Evolutionary conservation across 2,797 vertebrate species (phyloP).

Genomic region (Sarcophilus harrisii): DNA sequence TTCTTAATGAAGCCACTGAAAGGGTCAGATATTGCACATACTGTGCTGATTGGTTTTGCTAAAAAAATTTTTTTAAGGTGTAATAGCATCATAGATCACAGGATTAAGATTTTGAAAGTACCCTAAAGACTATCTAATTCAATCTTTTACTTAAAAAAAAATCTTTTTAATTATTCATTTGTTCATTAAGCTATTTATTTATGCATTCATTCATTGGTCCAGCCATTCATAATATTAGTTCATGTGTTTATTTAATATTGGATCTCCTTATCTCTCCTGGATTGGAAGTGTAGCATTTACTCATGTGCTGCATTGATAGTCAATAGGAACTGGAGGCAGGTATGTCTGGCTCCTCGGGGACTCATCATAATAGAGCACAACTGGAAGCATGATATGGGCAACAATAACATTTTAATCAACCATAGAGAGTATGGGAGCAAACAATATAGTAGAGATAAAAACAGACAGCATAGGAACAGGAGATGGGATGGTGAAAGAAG

Average conservation of each 20-base stretch:
- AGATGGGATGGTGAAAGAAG: neutral
- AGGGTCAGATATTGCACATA: neutral
- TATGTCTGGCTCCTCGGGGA: neutral
- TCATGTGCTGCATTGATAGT: neutral
- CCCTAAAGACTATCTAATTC: neutral
- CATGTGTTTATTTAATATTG: neutral
- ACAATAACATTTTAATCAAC: neutral
- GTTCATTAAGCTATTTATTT: neutral
- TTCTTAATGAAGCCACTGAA: neutral
- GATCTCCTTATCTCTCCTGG: neutral
- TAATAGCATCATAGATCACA: neutral
- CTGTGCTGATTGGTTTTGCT: neutral
- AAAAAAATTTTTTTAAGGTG: neutral
- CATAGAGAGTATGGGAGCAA: neutral
- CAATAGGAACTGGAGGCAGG: neutral
- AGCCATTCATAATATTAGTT: neutral
- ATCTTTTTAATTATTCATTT: neutral
- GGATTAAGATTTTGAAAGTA: neutral
- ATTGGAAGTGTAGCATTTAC: neutral
- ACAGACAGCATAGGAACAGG: too few species aligned
- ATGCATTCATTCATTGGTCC: neutral
- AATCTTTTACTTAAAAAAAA: neutral
- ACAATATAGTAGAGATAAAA: neutral
- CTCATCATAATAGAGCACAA: neutral
- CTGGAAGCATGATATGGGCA: neutral